Evolutionary conservation across 2,797 vertebrate genomes (phyloP), one percentile per base, ranked within the genome.

Genomic region (Hybognathus amarus): DNA sequence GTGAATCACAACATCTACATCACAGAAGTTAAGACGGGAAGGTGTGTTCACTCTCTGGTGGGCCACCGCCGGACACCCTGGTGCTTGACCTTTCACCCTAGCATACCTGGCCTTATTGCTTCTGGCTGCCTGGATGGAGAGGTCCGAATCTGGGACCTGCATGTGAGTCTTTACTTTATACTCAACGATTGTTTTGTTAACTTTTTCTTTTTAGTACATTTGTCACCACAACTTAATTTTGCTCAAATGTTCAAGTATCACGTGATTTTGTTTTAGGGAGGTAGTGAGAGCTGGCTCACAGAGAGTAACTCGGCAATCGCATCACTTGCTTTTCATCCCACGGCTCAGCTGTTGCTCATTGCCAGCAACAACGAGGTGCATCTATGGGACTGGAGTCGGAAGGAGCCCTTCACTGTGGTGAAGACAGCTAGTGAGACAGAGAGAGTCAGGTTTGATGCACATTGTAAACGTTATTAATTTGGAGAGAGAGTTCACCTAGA

Each of bases 1-100:
- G 98, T 99, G 87, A 99, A 99, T 90, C 98, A 99, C 92, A 99
- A 99, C 91, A 99, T 99, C 89, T 99, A 99, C 91, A 98, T 99
- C 82, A 99, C 97, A 9, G 97, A 99, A 90, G 97, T 99, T 93
- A 98, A 98, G 95, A 98, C 97, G n/a, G 97, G 97, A 88, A 98
- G 96, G 86, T 99, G 97, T 91, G 95, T 98, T 52, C 97, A 98
- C 92, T 99, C 98, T 87, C 87, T 99, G 80, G 97, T 98, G 88
- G 98, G 98, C 83, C 98, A 99, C 92, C 96, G 97, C 56, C 95
- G 98, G 40, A 99, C 98, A 36, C 98, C 98, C 1, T 99, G 98
- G 98, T 99, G 98, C 83, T 96, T 99, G 90, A 99, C 97, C 83
- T 99, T 99, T 93, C 97, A 99, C 91, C 98, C 97, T 87, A 98